A percentile compares a stretch with the other conserved stretches of the same genome.
Evolutionary conservation across 92 coral and sea anemone genomes (phyloP).

Genomic region (Siderastrea siderea): DNA sequence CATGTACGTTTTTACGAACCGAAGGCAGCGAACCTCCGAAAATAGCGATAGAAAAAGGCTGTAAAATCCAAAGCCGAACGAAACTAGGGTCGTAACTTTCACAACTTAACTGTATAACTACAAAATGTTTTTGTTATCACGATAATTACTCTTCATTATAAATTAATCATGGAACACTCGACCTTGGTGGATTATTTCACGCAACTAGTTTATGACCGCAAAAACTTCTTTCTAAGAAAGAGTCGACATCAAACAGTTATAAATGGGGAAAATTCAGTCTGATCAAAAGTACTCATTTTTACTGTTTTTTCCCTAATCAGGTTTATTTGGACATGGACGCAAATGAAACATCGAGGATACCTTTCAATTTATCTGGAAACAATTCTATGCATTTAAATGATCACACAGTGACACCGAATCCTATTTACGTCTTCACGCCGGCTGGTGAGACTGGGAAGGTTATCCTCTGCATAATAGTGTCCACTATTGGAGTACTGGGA

Average conservation of each 20-base stretch:
- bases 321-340: neutral
- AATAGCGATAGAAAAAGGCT: too few relatives aligned
- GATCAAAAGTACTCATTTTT: neutral
- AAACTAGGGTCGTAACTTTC: too few relatives aligned
- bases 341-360: neutral
- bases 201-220: too few relatives aligned
- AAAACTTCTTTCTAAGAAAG: neutral
- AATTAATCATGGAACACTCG: too few relatives aligned
- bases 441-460: slow-evolving; percentile 1
- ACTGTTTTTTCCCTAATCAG: neutral
- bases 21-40: too few relatives aligned
- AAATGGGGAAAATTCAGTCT: neutral
- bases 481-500: neutral
- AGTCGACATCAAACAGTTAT: neutral
- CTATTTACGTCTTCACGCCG: slow-evolving; percentile 15
- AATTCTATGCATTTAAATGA: neutral
- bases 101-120: too few relatives aligned
- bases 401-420: too few relatives aligned
- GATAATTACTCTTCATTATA: too few relatives aligned
- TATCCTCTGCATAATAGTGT: neutral
- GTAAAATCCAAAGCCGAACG: too few relatives aligned
- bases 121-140: too few relatives aligned
- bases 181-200: too few relatives aligned
- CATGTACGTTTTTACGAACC: too few relatives aligned
- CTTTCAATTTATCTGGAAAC: neutral